Evolutionary conservation across 2,113 vertebrate genomes (phyloP).

Genomic region (Columbina picui): DNA sequence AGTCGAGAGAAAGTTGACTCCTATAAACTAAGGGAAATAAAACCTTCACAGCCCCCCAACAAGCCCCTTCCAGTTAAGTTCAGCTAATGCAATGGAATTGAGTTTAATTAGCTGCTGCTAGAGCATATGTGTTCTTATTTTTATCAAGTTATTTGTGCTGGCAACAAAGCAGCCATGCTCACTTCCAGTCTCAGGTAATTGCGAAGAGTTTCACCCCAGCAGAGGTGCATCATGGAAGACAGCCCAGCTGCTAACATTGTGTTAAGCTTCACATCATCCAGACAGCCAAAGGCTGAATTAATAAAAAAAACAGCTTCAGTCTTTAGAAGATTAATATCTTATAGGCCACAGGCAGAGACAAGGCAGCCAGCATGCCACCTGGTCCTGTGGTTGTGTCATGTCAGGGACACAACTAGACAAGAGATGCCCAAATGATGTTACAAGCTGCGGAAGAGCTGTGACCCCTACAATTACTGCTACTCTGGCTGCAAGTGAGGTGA

Average conservation of each 20-base stretch:
- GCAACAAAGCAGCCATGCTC: not conserved
- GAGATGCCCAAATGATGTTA: not conserved
- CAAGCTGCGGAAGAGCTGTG: not conserved
- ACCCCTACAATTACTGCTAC: not conserved
- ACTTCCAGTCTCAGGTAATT: not conserved
- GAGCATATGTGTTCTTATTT: not conserved
- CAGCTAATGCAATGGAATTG: not conserved
- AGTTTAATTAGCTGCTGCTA: not conserved
- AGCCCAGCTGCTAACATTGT: not conserved
- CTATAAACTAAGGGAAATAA: not conserved
- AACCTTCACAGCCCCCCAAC: not conserved
- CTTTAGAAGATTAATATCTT: not conserved
- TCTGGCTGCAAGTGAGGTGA: not conserved
- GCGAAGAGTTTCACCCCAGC: not conserved
- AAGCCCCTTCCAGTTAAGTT: not conserved
- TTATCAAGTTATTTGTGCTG: not conserved
- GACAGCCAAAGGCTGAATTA: not conserved
- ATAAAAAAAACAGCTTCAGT: not conserved
- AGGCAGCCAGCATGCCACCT: not conserved
- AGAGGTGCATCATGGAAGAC: not conserved
- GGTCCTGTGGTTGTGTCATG: not conserved
- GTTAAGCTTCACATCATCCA: accelerated
- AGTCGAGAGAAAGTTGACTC: not conserved
- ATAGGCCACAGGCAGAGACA: not conserved
- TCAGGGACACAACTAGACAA: not conserved